Base-by-base conservation (phyloP, 2,888 invertebrate genomes). In the Campaea margaritaria region DNA sequence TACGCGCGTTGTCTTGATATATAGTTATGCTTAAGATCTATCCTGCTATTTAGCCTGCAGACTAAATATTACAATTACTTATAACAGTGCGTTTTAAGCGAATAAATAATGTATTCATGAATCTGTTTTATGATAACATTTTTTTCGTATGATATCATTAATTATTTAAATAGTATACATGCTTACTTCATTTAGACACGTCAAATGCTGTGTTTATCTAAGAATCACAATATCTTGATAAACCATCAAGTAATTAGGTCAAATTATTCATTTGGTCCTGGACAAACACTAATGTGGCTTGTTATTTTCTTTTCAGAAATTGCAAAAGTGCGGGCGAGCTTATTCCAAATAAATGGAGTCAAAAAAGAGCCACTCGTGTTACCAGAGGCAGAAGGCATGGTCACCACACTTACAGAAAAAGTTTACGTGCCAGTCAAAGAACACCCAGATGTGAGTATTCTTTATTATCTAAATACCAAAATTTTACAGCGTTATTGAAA, bases 351-450 rank as follows among this genome's bases (percentile, higher is more conserved):
- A 94, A 98, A 98, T 94, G 99, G 99, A 79, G 96, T 96, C 69
- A 97, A 97, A 91, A 98, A 98, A 89, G 98, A 99, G 87, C 97
- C 98, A 59, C 94, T 98, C 75, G 94, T 96, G 76, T 93, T 98
- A 86, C 98, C 98, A 84, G 98, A 98, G 82, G 94, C 97, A 65
- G 96, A 97, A 78, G 99, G 99, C 72, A 95, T 96, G 82, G 95
- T 97, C 83, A 96, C 97, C 78, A 97, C 98, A 83, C 95, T 98
- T 85, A 98, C 98, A 93, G 99, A 99, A 94, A 99, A 99, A 95
- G 98, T 99, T 83, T 99, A 98, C 93, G 99, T 99, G 87, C 99
- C 99, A 87, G 98, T 99, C 81, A 99, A 99, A 95, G 99, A 99
- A 93, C 98, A 99, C 93, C 99, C 99, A 94, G 99, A 99, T 93